A percentile compares a stretch with the other conserved stretches of the same genome.
phyloP scores from a whole-genome alignment of 2,888 invertebrate genomes.

The Boloria selene region DNA sequence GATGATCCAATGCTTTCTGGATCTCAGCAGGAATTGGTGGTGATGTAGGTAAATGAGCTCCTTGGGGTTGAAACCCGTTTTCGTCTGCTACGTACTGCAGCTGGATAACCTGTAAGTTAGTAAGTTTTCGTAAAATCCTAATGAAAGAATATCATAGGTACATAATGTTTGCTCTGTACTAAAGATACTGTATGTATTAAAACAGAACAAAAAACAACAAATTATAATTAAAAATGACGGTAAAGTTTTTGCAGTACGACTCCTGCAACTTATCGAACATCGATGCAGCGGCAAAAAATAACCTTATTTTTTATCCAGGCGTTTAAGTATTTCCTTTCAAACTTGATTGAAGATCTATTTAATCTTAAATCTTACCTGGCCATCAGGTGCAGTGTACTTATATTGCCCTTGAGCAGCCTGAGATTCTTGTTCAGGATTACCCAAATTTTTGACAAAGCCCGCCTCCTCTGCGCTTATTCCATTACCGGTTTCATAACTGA shows the following conservation, averaged over 20 bases:
- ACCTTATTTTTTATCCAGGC: not conserved
- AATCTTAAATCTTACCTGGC: conserved; percentile 61
- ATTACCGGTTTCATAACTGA: conserved; percentile 84
- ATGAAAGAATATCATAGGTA: not conserved
- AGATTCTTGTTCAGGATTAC: conserved; percentile 77
- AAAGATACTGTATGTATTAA: too few relatives aligned
- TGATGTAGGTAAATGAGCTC: conserved; percentile 84
- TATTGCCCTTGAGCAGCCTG: conserved; percentile 84
- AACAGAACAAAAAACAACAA: too few relatives aligned
- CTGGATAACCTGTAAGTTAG: conserved; percentile 74
- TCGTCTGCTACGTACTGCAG: conserved; percentile 87
- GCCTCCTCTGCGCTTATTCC: conserved; percentile 84
- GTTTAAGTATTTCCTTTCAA: not conserved
- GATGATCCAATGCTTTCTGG: conserved; percentile 84
- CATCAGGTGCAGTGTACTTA: conserved; percentile 83
- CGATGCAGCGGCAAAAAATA: not conserved
- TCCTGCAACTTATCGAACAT: not conserved
- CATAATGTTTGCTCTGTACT: too few relatives aligned
- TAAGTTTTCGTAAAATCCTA: not conserved
- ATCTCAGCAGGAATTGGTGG: conserved; percentile 88
- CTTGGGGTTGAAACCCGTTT: conserved; percentile 87
- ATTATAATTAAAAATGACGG: too few relatives aligned
- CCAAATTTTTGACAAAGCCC: conserved; percentile 82
- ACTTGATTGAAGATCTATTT: not conserved
- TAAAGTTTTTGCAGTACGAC: not conserved